Evolutionary conservation across 2,113 vertebrate genomes (phyloP).

Genomic region (Mustelus asterias): DNA sequence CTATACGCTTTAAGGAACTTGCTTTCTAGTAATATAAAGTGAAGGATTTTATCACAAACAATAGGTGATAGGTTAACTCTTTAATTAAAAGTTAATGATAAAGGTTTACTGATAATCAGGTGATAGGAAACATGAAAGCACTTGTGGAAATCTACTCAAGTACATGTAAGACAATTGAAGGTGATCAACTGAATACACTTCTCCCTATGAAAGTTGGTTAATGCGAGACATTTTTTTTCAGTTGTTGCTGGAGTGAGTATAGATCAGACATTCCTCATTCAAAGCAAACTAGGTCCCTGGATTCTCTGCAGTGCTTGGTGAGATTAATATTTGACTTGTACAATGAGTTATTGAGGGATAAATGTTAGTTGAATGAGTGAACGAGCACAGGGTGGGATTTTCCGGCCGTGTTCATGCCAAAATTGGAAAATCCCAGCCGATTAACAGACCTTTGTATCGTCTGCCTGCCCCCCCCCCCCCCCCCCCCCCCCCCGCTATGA

Average conservation of each 20-base stretch:
- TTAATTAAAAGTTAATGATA: conserved; percentile 7
- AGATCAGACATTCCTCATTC: background rate
- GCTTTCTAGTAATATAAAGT: background rate
- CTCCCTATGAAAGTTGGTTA: background rate
- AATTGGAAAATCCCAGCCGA: no score
- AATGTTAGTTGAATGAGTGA: background rate
- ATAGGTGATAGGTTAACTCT: background rate
- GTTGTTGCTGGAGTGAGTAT: background rate
- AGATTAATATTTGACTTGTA: background rate
- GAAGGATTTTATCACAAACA: background rate
- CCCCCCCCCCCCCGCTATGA: no score
- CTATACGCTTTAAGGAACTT: background rate
- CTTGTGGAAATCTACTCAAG: conserved; percentile 8
- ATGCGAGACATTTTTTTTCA: background rate
- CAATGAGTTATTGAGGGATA: background rate
- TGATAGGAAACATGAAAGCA: conserved; percentile 13
- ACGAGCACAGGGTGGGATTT: background rate
- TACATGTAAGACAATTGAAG: background rate
- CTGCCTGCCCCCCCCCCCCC: no score
- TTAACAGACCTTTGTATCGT: no score
- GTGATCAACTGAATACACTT: background rate
- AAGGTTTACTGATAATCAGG: conserved; percentile 17
- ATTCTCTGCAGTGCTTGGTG: background rate
- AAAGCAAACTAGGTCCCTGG: background rate
- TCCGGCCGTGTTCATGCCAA: no score